phyloP scores from a whole-genome alignment of 2,113 vertebrate genomes.

The Plotosus lineatus region DNA sequence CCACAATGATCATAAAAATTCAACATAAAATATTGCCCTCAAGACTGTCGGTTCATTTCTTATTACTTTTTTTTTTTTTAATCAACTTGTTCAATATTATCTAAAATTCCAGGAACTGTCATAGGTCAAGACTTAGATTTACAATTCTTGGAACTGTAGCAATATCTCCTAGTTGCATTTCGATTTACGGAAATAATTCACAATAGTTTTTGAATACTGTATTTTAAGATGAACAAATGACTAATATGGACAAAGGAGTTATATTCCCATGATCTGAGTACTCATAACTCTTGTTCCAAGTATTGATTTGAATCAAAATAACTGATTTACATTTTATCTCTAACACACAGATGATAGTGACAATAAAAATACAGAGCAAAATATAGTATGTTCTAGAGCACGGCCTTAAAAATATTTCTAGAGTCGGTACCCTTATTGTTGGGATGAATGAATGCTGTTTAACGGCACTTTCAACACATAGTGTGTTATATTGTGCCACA shows the following conservation, averaged over 20 bases:
- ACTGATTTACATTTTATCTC: not conserved
- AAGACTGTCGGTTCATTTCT: not conserved
- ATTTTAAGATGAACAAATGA: not conserved
- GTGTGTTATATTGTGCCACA: no score
- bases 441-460: no score
- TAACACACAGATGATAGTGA: not conserved
- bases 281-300: not conserved
- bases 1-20: not conserved
- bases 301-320: not conserved
- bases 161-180: not conserved
- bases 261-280: not conserved
- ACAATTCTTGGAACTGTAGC: not conserved
- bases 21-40: not conserved
- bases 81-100: not conserved
- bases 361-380: not conserved
- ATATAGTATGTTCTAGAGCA: not conserved
- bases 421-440: no score
- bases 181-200: conserved; percentile 12
- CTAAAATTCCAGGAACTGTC: not conserved
- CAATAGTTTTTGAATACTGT: not conserved
- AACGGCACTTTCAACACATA: no score
- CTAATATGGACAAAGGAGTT: not conserved
- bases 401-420: not conserved
- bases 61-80: no score
- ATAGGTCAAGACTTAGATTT: not conserved